Evolutionary conservation across 53 echinoderm and acorn worm genomes (phyloP).

Genomic region (Arbacia lixula): DNA sequence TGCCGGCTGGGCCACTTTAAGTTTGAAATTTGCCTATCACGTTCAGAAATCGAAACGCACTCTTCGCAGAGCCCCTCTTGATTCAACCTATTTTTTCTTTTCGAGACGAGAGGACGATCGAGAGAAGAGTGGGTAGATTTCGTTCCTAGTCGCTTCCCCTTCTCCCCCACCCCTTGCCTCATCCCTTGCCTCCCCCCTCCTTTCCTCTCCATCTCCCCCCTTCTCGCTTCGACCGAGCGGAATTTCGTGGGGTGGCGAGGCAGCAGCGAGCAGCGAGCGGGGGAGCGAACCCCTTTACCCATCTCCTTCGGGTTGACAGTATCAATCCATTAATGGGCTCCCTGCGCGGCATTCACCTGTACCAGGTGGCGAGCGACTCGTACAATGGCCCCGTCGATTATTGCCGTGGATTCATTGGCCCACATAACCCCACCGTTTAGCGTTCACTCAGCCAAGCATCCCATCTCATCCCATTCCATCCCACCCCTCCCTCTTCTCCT

Average conservation of each 20-base stretch:
- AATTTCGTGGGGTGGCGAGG: not conserved
- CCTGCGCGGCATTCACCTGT: constrained; percentile 77
- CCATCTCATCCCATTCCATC: not conserved
- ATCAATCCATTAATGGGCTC: constrained; percentile 77
- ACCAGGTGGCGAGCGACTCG: constrained; percentile 60
- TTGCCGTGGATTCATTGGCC: constrained; percentile 34
- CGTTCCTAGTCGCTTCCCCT: not conserved
- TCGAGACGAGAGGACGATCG: not conserved
- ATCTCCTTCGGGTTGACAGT: constrained; percentile 55
- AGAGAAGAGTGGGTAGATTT: constrained; percentile 1
- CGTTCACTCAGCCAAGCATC: not conserved
- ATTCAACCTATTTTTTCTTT: constrained; percentile 11
- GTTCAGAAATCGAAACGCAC: constrained; percentile 55
- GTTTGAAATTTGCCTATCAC: constrained; percentile 57
- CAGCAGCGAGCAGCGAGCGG: not conserved
- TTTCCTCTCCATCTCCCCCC: not conserved
- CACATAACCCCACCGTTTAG: constrained; percentile 53
- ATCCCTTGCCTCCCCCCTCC: not conserved
- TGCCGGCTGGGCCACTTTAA: constrained; percentile 46
- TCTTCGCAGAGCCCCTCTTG: constrained; percentile 47
- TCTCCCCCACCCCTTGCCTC: not conserved
- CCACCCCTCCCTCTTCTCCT: not conserved
- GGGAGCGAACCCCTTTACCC: constrained; percentile 2
- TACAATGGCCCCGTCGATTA: constrained; percentile 64
- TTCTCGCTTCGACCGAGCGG: no score